Conservation (phyloP, 2,888 invertebrate species). For the Thymelicus lineola region DNA sequence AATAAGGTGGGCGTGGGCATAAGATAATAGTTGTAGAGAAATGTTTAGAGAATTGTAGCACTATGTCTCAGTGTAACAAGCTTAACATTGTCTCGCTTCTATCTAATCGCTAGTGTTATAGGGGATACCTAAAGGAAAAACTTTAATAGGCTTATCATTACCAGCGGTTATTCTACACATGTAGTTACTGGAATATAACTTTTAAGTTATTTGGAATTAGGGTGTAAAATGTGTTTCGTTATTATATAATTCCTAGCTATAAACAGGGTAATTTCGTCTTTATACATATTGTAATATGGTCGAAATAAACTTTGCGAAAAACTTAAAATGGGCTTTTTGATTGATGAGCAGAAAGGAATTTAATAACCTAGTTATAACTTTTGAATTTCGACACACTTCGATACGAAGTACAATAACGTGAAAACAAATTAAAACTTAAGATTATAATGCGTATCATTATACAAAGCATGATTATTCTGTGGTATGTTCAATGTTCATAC, state of each 20-base stretch:
- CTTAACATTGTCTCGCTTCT: background rate
- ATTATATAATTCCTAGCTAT: background rate
- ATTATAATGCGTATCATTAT: no score
- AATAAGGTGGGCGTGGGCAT: no score
- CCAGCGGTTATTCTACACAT: background rate
- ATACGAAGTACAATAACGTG: no score
- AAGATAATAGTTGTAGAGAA: no score
- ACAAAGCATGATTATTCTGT: no score
- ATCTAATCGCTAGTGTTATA: background rate
- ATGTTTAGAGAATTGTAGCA: no score
- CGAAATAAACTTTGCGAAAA: background rate
- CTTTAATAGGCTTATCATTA: slow-evolving; percentile 13
- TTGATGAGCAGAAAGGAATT: slow-evolving; percentile 1
- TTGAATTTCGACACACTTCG: background rate
- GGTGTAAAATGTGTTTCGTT: background rate
- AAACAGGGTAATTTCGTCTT: background rate
- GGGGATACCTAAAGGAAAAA: slow-evolving; percentile 6
- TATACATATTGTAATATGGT: background rate
- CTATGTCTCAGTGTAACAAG: background rate
- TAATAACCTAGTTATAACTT: background rate
- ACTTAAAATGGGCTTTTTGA: background rate
- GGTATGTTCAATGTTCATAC: no score
- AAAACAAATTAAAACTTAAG: no score
- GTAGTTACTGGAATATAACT: background rate
- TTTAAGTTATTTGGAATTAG: slow-evolving; percentile 2